A percentile compares a stretch with the other conserved stretches of the same genome.
Evolutionary conservation across 1,140 invertebrate genomes (phyloP).

Genomic region (Euura saliciscinereae): DNA sequence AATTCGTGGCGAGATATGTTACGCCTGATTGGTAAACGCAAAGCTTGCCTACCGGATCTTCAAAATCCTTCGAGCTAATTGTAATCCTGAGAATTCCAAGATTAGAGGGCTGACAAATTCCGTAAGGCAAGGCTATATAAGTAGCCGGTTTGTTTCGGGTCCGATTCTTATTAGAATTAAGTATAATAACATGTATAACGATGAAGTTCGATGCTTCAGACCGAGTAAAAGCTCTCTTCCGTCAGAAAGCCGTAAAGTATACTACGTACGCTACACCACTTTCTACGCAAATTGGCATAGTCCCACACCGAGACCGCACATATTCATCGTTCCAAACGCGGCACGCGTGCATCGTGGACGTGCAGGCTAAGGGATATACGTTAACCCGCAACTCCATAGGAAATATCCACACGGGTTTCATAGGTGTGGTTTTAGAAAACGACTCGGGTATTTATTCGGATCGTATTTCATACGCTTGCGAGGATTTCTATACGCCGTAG

Average conservation of each 20-base stretch:
- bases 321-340: not conserved
- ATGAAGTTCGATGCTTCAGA: too few relatives aligned
- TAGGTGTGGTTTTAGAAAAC: constrained; percentile 3
- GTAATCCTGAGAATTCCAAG: too few relatives aligned
- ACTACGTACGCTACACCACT: not conserved
- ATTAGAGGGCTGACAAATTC: too few relatives aligned
- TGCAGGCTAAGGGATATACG: not conserved
- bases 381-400: not conserved
- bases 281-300: not conserved
- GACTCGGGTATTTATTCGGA: not conserved
- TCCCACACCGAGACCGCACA: not conserved
- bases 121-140: too few relatives aligned
- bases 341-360: not conserved
- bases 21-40: too few relatives aligned
- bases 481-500: not conserved
- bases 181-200: too few relatives aligned
- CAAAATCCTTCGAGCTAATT: too few relatives aligned
- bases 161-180: too few relatives aligned
- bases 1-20: too few relatives aligned
- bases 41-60: too few relatives aligned
- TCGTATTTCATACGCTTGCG: not conserved
- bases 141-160: too few relatives aligned
- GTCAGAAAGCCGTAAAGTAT: not conserved
- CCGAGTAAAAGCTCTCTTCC: too few relatives aligned
- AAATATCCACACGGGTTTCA: not conserved